Base-by-base conservation (phyloP, 2,797 vertebrate species). In the Notoglanidium macrostoma region DNA sequence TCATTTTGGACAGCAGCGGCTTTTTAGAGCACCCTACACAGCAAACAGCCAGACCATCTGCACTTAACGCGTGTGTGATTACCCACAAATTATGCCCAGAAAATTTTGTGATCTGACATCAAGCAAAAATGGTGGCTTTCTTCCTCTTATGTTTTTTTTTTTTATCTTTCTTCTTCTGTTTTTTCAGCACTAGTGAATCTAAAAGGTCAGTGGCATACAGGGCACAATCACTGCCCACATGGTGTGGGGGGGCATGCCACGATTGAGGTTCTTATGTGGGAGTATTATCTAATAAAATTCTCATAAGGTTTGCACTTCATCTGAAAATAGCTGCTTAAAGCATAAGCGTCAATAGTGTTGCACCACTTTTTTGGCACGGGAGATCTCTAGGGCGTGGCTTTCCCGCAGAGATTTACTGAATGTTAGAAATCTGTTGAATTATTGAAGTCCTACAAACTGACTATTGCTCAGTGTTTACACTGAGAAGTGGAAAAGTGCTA, bases 81-180 rank as follows among this genome's bases (percentile, higher is more conserved):
- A 88, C 85, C 55, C 78, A 84, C 70, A 87, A 90, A 88, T 88
- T 90, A 90, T 83, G 29, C 70, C 84, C 68, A 68, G 81, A 86
- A 87, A 88, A 78, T 70, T 26, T 86, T 82, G 29, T 84, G 46
- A 79, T 84, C 73, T 86, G 88, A 83, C 88, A 89, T 65, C 54
- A 65, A 85, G 32, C 11, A 19, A 83, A 88, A 88, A 81, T 17
- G 40, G 54, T 73, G 15, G 15, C 35, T 76, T 77, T 79, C 49
- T 87, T 84, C 46, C 29, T 57, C 74, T 29, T 85, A 46, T 85
- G 9, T 19, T 67, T 57, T 85, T 59, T 49, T 63, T 63, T 49
- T 46, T 17, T 10, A 10, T 35, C 40, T 40, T 40, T 40, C 40
- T 40, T 40, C 40, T 54, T 49, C 3, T 10, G 40, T 40, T 40